phyloP scores from a whole-genome alignment of 1,140 invertebrate genomes.

The Chrysoperla carnea region DNA sequence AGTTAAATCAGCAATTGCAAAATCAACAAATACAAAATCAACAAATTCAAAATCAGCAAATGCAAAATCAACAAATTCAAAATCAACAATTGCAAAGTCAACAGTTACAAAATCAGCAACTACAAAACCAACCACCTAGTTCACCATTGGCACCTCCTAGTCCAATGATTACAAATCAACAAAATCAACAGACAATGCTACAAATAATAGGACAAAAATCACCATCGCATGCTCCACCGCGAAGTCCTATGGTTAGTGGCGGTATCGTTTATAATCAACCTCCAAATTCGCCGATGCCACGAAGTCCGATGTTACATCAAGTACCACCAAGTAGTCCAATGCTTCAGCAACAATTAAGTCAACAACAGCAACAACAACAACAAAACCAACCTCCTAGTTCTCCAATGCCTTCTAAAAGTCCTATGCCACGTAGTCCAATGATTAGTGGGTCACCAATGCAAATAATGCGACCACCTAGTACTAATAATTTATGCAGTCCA shows the following conservation, averaged over 20 bases:
- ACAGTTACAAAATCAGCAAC: conserved; percentile 25
- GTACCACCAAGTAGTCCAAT: conserved; percentile 32
- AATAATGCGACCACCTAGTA: conserved; percentile 30
- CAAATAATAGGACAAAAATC: conserved; percentile 33
- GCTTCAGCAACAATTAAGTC: conserved; percentile 27
- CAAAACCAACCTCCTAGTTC: conserved; percentile 29
- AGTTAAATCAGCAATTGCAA: conserved; percentile 7
- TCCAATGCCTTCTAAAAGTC: conserved; percentile 22
- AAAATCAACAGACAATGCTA: conserved; percentile 31
- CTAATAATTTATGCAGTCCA: conserved; percentile 23
- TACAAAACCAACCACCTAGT: conserved; percentile 24
- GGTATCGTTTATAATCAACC: conserved; percentile 26
- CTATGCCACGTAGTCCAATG: conserved; percentile 35
- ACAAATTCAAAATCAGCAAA: conserved; percentile 24
- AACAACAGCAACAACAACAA: conserved; percentile 26
- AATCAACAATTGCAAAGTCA: conserved; percentile 26
- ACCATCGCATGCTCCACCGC: conserved; percentile 24
- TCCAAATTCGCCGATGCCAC: conserved; percentile 41
- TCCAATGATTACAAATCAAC: conserved; percentile 19
- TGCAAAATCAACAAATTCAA: conserved; percentile 22
- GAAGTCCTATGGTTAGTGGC: conserved; percentile 13
- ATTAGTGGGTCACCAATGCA: conserved; percentile 28
- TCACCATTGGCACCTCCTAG: conserved; percentile 32
- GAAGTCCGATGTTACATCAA: conserved; percentile 38
- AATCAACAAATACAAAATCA: conserved; percentile 15